Conservation (phyloP, 2,888 invertebrate genomes). For the Steinernema scapterisci region DNA sequence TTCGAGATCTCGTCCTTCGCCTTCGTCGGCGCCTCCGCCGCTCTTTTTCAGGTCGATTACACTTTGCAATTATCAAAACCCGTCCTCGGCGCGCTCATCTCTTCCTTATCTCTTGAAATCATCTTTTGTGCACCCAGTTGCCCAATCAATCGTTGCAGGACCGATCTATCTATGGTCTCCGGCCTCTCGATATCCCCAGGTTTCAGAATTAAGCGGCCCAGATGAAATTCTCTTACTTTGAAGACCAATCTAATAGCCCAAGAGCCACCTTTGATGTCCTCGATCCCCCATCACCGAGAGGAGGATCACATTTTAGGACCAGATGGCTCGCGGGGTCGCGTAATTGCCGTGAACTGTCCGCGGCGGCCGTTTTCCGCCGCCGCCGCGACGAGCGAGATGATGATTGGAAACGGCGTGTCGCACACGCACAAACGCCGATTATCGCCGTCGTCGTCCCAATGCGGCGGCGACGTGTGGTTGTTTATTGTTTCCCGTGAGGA, state of each 20-base stretch:
- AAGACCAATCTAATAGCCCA: no score
- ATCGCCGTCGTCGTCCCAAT: constrained; percentile 16
- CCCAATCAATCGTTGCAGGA: constrained; percentile 7
- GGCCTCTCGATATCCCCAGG: background rate
- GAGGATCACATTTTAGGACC: constrained; percentile 22
- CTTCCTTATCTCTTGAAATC: background rate
- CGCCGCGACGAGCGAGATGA: background rate
- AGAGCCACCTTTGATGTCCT: constrained; percentile 13
- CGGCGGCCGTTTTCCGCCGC: background rate
- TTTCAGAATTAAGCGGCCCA: no score
- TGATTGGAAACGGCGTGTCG: constrained; percentile 25
- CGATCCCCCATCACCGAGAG: background rate
- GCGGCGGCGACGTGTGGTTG: constrained; percentile 10
- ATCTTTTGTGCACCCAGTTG: background rate
- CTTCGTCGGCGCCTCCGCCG: background rate
- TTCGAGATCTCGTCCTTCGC: background rate
- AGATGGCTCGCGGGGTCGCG: constrained; percentile 29
- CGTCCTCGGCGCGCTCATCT: background rate
- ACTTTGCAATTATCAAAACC: constrained; percentile 30
- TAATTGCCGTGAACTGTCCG: constrained; percentile 23
- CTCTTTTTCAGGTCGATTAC: constrained; percentile 20
- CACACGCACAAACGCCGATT: constrained; percentile 11
- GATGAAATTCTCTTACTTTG: no score
- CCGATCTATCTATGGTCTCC: background rate
- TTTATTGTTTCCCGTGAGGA: constrained; percentile 22